phyloP scores from a whole-genome alignment of 2,888 invertebrate species.

The Morpho helenor region DNA sequence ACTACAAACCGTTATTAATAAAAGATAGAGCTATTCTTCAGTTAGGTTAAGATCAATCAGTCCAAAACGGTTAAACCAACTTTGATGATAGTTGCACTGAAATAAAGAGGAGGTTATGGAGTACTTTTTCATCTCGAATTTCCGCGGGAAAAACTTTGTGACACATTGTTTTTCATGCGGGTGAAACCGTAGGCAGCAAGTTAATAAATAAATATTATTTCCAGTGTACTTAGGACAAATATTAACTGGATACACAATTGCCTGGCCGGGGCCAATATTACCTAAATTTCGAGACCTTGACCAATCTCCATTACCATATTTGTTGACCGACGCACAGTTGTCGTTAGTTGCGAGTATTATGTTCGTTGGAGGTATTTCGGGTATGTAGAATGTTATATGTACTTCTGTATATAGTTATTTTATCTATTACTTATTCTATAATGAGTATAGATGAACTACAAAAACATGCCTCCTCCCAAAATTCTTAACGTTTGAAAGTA shows the following conservation, averaged over 20 bases:
- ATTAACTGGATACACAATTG: constrained; percentile 32
- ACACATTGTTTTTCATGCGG: too few relatives aligned
- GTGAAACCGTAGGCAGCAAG: too few relatives aligned
- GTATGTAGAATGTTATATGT: constrained; percentile 21
- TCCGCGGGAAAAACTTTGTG: too few relatives aligned
- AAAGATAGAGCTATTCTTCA: background rate
- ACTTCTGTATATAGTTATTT: too few relatives aligned
- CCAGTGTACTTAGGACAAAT: constrained; percentile 39
- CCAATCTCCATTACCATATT: constrained; percentile 31
- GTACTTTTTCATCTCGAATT: too few relatives aligned
- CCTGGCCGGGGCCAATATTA: constrained; percentile 40
- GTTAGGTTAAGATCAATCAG: background rate
- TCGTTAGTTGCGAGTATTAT: constrained; percentile 36
- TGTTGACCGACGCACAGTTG: constrained; percentile 29
- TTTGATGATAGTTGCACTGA: background rate
- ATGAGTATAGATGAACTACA: too few relatives aligned
- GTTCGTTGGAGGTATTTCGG: constrained; percentile 35
- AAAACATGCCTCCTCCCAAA: too few relatives aligned
- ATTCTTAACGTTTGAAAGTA: too few relatives aligned
- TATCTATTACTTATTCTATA: too few relatives aligned
- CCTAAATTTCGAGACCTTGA: constrained; percentile 37
- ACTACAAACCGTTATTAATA: background rate
- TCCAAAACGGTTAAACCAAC: background rate
- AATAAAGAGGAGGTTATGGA: too few relatives aligned
- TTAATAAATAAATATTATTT: constrained; percentile 17